A percentile compares a stretch with the other conserved stretches of the same genome.
Conservation (phyloP, 2,113 vertebrate species). For the Phalacrocorax aristotelis region DNA sequence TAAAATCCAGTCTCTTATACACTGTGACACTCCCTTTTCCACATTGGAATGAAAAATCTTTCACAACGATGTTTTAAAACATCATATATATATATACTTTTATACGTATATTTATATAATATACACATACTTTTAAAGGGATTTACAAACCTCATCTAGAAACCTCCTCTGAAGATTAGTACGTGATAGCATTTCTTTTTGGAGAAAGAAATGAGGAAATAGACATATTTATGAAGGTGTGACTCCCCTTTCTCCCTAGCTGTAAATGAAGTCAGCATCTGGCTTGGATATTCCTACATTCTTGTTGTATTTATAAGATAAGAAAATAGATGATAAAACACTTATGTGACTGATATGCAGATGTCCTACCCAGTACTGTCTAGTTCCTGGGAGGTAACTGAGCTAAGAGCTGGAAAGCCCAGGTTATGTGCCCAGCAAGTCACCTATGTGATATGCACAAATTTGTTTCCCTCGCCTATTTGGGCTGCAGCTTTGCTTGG, state of each 20-base stretch:
- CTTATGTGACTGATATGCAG: slow-evolving; percentile 13
- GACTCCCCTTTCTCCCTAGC: neutral
- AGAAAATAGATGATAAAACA: slow-evolving; percentile 29
- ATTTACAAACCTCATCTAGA: neutral
- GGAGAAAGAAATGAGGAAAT: slow-evolving; percentile 41
- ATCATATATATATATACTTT: neutral
- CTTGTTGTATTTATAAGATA: slow-evolving; percentile 32
- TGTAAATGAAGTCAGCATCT: slow-evolving; percentile 40
- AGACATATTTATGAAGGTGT: neutral
- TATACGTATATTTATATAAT: neutral
- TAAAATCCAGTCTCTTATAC: neutral
- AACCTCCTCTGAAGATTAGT: neutral
- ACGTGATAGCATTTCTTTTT: neutral
- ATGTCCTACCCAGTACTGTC: neutral
- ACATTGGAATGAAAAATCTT: neutral
- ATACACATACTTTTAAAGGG: neutral
- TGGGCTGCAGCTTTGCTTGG: neutral
- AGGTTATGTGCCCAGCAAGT: neutral
- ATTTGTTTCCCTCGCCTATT: neutral
- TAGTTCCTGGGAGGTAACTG: slow-evolving; percentile 5
- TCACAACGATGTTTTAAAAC: neutral
- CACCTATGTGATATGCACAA: neutral
- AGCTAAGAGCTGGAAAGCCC: neutral
- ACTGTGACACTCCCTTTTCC: neutral
- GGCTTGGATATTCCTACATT: neutral